A percentile compares a stretch with the other conserved stretches of the same genome.
Conservation (phyloP, 2,797 vertebrate species). For the Bucorvus abyssinicus region DNA sequence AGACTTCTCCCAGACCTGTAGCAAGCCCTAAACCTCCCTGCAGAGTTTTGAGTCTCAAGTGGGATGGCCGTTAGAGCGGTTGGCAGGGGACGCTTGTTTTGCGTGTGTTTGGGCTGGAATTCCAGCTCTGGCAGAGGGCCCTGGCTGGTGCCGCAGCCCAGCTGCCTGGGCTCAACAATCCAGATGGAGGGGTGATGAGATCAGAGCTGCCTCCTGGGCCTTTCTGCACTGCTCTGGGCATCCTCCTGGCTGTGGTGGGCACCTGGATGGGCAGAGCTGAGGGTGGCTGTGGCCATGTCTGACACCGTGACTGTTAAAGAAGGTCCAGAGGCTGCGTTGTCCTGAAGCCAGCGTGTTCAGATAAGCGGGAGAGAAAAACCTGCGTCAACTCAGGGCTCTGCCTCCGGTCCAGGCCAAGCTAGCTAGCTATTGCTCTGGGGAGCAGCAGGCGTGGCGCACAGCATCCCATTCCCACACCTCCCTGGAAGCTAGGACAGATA, state of each 20-base stretch:
- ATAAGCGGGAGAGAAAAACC: neutral
- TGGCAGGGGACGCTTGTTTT: neutral
- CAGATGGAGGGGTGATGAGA: neutral
- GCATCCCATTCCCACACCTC: neutral
- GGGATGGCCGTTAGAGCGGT: neutral
- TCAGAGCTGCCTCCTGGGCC: neutral
- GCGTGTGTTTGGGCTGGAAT: neutral
- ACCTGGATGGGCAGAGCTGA: neutral
- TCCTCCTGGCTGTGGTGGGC: neutral
- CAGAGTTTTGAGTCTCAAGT: neutral
- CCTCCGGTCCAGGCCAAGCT: neutral
- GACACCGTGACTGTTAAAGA: neutral
- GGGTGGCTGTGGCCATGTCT: neutral
- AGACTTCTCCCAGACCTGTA: neutral
- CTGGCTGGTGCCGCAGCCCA: rapidly evolving
- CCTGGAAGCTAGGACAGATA: neutral
- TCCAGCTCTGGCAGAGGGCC: neutral
- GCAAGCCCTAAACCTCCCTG: neutral
- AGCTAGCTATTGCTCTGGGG: neutral
- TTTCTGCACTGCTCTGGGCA: neutral
- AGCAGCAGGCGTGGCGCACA: neutral
- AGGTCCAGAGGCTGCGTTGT: neutral
- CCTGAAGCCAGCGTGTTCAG: neutral
- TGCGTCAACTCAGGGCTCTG: neutral
- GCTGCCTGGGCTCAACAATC: neutral